Evolutionary conservation across 2,888 invertebrate species (phyloP).

Genomic region (Proisotoma minuta): DNA sequence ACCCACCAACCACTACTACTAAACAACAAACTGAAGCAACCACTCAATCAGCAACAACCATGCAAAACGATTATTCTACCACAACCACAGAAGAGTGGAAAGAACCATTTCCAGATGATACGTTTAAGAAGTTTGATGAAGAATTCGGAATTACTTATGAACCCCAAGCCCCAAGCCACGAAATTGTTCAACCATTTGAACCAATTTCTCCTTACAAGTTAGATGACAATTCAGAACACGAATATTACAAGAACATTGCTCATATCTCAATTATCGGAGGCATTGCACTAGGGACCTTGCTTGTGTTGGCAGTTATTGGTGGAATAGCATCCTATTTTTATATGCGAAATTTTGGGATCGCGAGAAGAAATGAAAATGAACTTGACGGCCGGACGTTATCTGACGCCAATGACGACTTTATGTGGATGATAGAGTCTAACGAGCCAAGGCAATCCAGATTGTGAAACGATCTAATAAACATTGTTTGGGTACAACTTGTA

Average conservation of each 20-base stretch:
- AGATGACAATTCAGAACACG: background rate
- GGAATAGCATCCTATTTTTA: constrained; percentile 31
- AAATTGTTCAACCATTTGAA: constrained; percentile 25
- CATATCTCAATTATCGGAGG: constrained; percentile 22
- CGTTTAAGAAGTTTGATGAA: constrained; percentile 3
- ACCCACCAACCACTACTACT: background rate
- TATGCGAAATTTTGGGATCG: constrained; percentile 40
- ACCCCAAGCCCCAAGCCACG: constrained; percentile 6
- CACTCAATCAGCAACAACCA: background rate
- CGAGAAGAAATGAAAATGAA: constrained; percentile 31
- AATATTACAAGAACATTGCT: background rate
- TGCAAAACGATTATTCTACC: background rate
- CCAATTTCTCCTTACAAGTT: constrained; percentile 26
- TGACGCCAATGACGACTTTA: constrained; percentile 39
- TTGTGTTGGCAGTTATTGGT: constrained; percentile 12
- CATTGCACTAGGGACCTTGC: constrained; percentile 15
- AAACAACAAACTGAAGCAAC: background rate
- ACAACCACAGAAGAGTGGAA: background rate
- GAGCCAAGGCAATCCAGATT: background rate
- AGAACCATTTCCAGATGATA: background rate
- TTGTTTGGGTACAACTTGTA: background rate
- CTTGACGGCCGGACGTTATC: constrained; percentile 37
- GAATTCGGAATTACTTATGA: background rate
- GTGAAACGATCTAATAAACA: background rate
- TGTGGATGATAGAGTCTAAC: too few species aligned